A percentile compares a stretch with the other conserved stretches of the same genome.
These are phyloP conservation scores for Diloba caeruleocephala DNA, from an alignment of 2,888 invertebrate genomes.

Conservation along the genomic window DNA sequence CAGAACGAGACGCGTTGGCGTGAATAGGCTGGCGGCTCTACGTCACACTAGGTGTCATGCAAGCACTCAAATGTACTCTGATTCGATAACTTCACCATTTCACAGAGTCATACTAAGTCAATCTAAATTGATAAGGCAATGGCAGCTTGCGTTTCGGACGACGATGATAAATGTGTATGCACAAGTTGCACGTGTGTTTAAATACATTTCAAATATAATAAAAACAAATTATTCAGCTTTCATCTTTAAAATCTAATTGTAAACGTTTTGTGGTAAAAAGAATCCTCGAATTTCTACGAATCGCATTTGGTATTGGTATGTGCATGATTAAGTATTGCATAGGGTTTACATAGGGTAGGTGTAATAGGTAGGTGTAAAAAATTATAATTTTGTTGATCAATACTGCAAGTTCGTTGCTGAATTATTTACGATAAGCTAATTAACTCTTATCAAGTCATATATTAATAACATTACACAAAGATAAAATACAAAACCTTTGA, in stretches of 20 bases:
- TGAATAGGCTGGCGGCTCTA: constrained; percentile 71
- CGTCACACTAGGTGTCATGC: constrained; percentile 63
- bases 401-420: too few species aligned
- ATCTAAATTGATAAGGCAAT: constrained; percentile 39
- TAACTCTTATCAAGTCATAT: constrained; percentile 5
- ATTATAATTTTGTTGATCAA: too few species aligned
- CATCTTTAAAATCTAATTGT: too few species aligned
- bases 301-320: too few species aligned
- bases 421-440: too few species aligned
- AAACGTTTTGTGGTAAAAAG: too few species aligned
- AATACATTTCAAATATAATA: too few species aligned
- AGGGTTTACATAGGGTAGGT: too few species aligned
- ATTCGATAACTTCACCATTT: constrained; percentile 74
- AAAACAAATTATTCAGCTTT: neutral
- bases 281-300: too few species aligned
- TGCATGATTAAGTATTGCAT: too few species aligned
- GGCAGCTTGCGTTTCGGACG: constrained; percentile 10
- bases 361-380: too few species aligned
- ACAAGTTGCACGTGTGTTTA: neutral
- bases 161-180: neutral
- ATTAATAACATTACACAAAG: constrained; percentile 20
- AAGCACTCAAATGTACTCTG: constrained; percentile 65
- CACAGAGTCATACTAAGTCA: constrained; percentile 47
- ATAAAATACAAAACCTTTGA: neutral
- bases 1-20: constrained; percentile 64